Percentiles rank a stretch among this genome's conserved stretches.
These are phyloP conservation scores for Nephila pilipes DNA, from an alignment of 1,140 invertebrate genomes.

Conservation along the genomic window DNA sequence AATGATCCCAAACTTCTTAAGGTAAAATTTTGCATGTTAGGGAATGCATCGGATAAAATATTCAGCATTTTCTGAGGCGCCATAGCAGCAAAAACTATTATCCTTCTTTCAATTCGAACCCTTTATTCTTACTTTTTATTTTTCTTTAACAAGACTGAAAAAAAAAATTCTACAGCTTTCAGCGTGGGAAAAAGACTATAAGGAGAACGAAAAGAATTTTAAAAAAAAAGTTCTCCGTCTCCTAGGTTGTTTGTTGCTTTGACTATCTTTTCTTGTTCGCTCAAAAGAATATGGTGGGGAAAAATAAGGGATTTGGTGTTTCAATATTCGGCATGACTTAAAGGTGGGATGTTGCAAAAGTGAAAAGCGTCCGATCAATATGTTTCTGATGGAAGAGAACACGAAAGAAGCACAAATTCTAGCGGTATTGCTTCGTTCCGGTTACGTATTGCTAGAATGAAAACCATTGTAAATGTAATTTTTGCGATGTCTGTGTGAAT, in stretches of 20 bases:
- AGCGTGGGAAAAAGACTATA: not conserved
- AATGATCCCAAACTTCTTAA: too few relatives aligned
- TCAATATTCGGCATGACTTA: conserved; percentile 3
- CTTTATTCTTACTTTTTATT: not conserved
- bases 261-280: not conserved
- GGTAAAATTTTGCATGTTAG: too few relatives aligned
- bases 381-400: too few relatives aligned
- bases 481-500: too few relatives aligned
- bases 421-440: too few relatives aligned
- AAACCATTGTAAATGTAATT: too few relatives aligned
- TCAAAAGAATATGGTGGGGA: not conserved
- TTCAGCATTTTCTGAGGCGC: not conserved
- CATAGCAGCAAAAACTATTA: not conserved
- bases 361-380: not conserved
- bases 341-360: not conserved
- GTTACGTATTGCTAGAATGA: too few relatives aligned
- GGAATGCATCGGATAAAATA: too few relatives aligned
- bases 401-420: too few relatives aligned
- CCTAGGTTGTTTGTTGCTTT: not conserved
- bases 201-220: too few relatives aligned
- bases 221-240: not conserved
- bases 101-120: not conserved
- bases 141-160: not conserved
- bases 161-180: not conserved
- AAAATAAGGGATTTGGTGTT: conserved; percentile 18